phyloP scores from a whole-genome alignment of 2,888 invertebrate species.

The Stegana nigrithorax region DNA sequence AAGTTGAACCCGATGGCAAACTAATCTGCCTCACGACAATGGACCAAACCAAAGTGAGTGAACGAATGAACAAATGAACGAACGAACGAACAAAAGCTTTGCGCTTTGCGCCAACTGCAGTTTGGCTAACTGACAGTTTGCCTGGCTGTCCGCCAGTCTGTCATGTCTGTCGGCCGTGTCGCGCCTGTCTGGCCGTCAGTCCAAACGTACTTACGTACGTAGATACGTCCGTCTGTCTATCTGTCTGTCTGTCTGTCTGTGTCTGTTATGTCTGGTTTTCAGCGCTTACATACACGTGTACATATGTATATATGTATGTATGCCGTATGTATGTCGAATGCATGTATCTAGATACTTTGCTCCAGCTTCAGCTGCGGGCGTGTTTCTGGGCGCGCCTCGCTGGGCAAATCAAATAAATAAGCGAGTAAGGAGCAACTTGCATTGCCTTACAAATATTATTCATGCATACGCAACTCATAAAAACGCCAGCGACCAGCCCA shows the following conservation, averaged over 20 bases:
- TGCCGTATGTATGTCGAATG: constrained; percentile 24
- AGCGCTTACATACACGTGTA: constrained; percentile 9
- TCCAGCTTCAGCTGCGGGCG: constrained; percentile 53
- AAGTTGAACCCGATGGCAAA: constrained; percentile 62
- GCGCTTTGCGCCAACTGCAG: neutral
- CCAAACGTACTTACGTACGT: neutral
- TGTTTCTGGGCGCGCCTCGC: constrained; percentile 50
- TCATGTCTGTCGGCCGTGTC: neutral
- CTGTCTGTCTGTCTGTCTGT: constrained; percentile 30
- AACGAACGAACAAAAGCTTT: neutral
- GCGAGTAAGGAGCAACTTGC: neutral
- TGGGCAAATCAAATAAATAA: neutral
- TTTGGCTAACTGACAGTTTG: neutral
- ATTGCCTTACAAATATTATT: neutral
- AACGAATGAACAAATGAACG: constrained; percentile 13
- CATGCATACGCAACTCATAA: constrained; percentile 1
- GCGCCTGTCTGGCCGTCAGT: neutral
- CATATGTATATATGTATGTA: constrained; percentile 34
- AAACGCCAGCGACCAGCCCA: neutral
- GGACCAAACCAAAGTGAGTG: constrained; percentile 41
- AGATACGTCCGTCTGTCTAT: constrained; percentile 16
- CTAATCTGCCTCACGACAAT: constrained; percentile 61
- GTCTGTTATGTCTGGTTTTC: constrained; percentile 30
- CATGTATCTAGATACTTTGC: constrained; percentile 8
- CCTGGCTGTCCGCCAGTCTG: constrained; percentile 2